Evolutionary conservation across 2,113 vertebrate species (phyloP).

Genomic region (Thamnophis sirtalis): DNA sequence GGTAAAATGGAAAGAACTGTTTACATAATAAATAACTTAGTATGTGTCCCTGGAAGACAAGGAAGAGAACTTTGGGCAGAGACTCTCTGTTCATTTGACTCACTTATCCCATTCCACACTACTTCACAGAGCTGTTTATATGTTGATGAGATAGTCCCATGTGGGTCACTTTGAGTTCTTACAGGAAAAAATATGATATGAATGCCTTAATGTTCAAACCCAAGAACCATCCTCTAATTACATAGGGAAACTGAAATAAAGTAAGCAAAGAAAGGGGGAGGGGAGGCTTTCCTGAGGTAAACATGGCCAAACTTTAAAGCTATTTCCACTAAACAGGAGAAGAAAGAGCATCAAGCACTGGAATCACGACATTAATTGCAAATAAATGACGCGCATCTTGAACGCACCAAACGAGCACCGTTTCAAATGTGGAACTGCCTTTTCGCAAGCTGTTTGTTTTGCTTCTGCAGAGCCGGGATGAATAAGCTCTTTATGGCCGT

Average conservation of each 20-base stretch:
- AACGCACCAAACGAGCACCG: not conserved
- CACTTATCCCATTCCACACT: not conserved
- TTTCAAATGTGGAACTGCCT: not conserved
- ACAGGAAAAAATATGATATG: not conserved
- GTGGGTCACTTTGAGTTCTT: not conserved
- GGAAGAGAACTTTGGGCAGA: not conserved
- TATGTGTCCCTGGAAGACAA: not conserved
- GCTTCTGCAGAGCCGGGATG: not conserved
- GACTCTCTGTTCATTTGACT: not conserved
- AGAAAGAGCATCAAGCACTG: not conserved
- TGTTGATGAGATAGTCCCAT: not conserved
- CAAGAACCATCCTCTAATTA: not conserved
- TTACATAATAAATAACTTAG: not conserved
- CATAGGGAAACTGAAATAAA: not conserved
- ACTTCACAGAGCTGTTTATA: not conserved
- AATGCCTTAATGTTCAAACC: not conserved
- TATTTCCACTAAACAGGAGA: not conserved
- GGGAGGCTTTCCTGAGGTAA: not conserved
- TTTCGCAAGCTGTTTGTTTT: not conserved
- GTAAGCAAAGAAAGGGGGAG: not conserved
- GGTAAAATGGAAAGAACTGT: not conserved
- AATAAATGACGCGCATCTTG: not conserved
- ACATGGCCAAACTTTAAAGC: not conserved
- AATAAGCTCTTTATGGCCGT: not conserved
- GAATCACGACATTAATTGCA: not conserved